Percentiles rank a stretch among this genome's conserved stretches.
Evolutionary conservation across 1,140 invertebrate genomes (phyloP).

Genomic region (Orussus abietinus): DNA sequence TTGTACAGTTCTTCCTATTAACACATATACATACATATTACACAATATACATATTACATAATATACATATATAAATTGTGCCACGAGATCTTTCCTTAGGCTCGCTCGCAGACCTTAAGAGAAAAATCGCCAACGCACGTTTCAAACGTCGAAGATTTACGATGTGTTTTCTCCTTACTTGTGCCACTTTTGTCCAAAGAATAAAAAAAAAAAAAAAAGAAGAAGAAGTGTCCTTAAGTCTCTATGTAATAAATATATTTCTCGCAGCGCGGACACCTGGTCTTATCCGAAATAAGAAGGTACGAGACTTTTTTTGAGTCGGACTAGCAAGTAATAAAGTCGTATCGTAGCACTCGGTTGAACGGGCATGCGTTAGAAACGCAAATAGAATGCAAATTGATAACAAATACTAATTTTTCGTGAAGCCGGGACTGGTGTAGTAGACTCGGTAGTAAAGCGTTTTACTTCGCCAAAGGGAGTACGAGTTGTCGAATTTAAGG

Average conservation of each 20-base stretch:
- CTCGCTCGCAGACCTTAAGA: too few species aligned
- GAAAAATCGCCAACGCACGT: too few species aligned
- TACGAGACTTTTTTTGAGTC: conserved; percentile 21
- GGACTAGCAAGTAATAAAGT: conserved; percentile 38
- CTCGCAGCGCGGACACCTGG: conserved; percentile 15
- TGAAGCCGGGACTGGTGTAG: conserved; percentile 68
- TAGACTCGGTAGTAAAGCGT: conserved; percentile 98
- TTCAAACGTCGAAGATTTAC: too few species aligned
- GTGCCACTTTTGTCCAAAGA: too few species aligned
- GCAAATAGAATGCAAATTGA: conserved; percentile 11
- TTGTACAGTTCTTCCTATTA: conserved; percentile 1
- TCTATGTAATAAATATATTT: conserved; percentile 1
- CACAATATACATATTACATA: conserved; percentile 9
- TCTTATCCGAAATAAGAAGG: conserved; percentile 13
- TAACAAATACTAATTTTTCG: conserved; percentile 31
- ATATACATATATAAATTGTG: conserved; percentile 15
- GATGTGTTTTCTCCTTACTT: too few species aligned
- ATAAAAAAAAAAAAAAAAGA: too few species aligned
- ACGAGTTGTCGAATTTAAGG: conserved; percentile 99
- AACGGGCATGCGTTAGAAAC: conserved; percentile 19
- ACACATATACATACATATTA: conserved; percentile 1
- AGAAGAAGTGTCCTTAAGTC: conserved; percentile 24
- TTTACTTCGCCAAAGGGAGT: conserved; percentile 98
- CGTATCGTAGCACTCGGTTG: conserved; percentile 30
- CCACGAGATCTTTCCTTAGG: conserved; percentile 12